Base-by-base conservation (phyloP, 2,113 vertebrate species). In the Macroglossus sobrinus region DNA sequence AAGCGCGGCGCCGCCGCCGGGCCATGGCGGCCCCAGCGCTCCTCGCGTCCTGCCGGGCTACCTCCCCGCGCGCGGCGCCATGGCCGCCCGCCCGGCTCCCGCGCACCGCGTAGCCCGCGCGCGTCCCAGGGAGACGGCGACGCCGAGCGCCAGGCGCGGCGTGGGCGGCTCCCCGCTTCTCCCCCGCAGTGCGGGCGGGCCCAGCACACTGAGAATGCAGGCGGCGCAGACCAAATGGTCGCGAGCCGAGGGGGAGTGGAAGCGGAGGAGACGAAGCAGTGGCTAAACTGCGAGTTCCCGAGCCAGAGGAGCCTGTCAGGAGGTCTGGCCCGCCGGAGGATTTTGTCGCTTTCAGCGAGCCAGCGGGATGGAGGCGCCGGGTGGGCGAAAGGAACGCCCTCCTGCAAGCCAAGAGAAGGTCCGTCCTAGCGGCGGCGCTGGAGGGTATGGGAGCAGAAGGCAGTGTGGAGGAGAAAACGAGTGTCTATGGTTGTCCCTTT, bases 1-100 rank as follows among this genome's bases (percentile, higher is more conserved):
- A 98, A 35, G 99, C 99, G 59, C 99, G 99, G 96, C 98, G 98
- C 92, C 99, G 98, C 92, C 99, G 98, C 84, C 99, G 99, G 93
- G 98, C 99, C 99, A 99, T 99, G 28, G 97, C 98, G 53, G 71
- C 78, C 63, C 53, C 76, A 6, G 84, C 45, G 59, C 97, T 97
- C 98, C 95, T 97, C 35, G 84, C 63, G 64, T 26, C 24, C 15
- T 1, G 76, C 55, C n/a, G 21, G 33, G 91, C 91, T 95, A 94
- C 66, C 87, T 93, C 93, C 66, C 43, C 0, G 79, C 74, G 30
- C 61, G 68, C 91, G 50, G 78, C 63, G 78, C 96, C 96, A 98
- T 97, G 66, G 84, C 86, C 26, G 61, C 88, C 94, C 87, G 75
- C 93, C 81, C 64, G 66, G 87, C 91, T 53, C 89, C 33, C 26